phyloP scores from a whole-genome alignment of 2,797 vertebrate genomes.

The Natrix natrix region DNA sequence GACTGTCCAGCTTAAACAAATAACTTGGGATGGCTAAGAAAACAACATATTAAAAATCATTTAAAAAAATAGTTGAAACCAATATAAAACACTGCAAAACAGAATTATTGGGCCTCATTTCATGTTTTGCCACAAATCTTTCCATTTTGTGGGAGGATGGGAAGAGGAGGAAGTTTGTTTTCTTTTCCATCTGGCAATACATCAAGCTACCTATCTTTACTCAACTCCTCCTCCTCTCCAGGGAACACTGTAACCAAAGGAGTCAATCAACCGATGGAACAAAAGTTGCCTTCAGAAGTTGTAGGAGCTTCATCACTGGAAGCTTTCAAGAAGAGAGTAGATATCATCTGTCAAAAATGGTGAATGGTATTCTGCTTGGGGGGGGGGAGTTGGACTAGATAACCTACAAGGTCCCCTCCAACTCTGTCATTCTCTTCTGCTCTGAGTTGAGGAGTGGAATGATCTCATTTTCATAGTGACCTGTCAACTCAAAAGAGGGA shows the following conservation, averaged over 20 bases:
- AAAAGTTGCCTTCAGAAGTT: no score
- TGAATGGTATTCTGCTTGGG: no score
- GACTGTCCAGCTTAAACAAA: neutral
- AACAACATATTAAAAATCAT: neutral
- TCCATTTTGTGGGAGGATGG: accelerated
- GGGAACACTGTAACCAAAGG: neutral
- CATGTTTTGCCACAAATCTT: neutral
- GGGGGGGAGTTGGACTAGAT: no score
- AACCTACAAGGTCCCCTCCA: no score
- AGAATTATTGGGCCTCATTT: neutral
- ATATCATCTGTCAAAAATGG: no score
- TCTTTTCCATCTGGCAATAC: neutral
- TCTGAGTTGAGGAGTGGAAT: neutral
- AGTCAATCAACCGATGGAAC: no score
- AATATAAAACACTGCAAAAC: neutral
- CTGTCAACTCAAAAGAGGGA: neutral
- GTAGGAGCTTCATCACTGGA: no score
- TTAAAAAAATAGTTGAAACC: neutral
- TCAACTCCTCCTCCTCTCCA: neutral
- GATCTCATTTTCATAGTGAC: neutral
- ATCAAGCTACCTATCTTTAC: neutral
- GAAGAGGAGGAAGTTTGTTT: neutral
- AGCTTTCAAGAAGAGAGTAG: no score
- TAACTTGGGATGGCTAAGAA: neutral
- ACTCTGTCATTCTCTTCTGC: no score